Conservation (phyloP, 2,888 invertebrate genomes). For the Phengaris alcon region DNA sequence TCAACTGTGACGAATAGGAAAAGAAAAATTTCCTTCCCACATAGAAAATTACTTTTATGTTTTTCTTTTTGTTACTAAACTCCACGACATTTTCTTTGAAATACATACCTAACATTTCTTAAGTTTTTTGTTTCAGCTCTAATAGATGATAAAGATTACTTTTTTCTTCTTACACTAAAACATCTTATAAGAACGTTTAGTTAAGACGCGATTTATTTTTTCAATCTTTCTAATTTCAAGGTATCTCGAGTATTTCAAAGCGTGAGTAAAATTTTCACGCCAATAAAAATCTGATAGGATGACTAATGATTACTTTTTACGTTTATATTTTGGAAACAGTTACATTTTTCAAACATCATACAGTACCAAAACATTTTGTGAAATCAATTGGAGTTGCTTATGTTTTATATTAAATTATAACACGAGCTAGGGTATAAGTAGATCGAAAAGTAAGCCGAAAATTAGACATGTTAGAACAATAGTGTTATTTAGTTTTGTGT, state of each 20-base stretch:
- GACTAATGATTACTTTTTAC: neutral
- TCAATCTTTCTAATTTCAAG: constrained; percentile 19
- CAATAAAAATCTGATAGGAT: constrained; percentile 2
- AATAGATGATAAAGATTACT: neutral
- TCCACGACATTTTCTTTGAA: neutral
- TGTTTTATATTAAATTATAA: neutral
- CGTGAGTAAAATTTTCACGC: constrained; percentile 12
- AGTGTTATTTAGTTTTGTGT: neutral
- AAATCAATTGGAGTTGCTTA: neutral
- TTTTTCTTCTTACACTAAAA: neutral
- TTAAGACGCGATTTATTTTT: constrained; percentile 4
- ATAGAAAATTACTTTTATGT: neutral
- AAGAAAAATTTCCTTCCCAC: constrained; percentile 3
- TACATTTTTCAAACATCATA: neutral
- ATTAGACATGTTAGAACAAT: no score
- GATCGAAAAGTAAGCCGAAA: neutral
- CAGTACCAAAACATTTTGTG: neutral
- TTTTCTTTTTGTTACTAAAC: neutral
- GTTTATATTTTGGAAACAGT: neutral
- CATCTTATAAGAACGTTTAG: constrained; percentile 3
- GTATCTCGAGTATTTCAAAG: neutral
- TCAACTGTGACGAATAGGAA: neutral
- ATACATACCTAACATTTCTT: neutral
- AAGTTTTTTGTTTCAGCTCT: neutral
- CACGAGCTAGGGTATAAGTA: neutral